Base-by-base conservation (phyloP, 2,113 vertebrate genomes). In the Phrynosoma platyrhinos region DNA sequence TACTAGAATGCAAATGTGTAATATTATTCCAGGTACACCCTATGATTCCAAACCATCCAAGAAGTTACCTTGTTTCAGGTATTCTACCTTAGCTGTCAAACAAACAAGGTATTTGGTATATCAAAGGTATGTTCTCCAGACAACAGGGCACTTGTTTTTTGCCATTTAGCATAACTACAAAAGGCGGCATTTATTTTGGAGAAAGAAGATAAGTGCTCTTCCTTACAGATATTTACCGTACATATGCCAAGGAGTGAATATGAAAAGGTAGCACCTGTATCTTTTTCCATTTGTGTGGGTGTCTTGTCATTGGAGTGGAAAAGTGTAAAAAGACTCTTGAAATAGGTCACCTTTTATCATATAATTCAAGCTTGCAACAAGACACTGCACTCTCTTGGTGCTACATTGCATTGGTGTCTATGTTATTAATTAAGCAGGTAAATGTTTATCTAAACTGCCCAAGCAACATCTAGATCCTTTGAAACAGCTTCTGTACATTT, bases 61-160 rank as follows among this genome's bases (percentile, higher is more conserved):
- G 89, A 69, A 47, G 25, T 55, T 0, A 0, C 0, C 0, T 72
- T 84, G 83, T 27, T 82, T 89, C 85, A 78, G 0, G 68, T 81
- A 68, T 27, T 92, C 40, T 55, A 0, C 0, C 71, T 66, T 62
- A 12, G 58, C 47, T 47, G 5, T 47, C 47, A 47, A 47, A 47
- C 7, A 47, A 47, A 47, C 4, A 7, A 47, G 47, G 47, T 47
- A 62, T 62, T 62, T 89, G 91, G 82, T 91, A 78, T 32, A 40
- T 9, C 1, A 86, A 81, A 86, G 5, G 2, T 77, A 84, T 89
- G 83, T 91, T 89, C 82, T 87, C 87, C 71, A 64, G 82, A 84
- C 75, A 82, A 82, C 91, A 93, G 66, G 78, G 71, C 75, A 91
- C 85, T 87, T 85, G 52, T 90, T 90, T 92, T n/a, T 74, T n/a